Conservation (phyloP, 2,113 vertebrate genomes). For the Lonchura striata region DNA sequence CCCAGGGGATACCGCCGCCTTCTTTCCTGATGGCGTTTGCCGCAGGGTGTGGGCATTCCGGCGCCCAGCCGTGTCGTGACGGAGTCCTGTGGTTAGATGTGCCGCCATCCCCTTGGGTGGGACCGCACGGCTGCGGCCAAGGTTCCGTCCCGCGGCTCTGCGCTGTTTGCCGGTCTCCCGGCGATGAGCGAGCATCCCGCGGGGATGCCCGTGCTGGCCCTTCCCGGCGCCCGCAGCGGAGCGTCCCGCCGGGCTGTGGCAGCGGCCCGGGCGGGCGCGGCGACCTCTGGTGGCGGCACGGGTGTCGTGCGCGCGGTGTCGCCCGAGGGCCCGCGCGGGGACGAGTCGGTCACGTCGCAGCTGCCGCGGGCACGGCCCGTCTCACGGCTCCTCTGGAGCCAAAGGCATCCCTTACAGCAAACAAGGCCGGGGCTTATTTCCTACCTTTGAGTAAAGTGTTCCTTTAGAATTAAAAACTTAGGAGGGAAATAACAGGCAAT, state of each 20-base stretch:
- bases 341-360: not conserved
- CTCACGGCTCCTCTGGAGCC: rapidly evolving
- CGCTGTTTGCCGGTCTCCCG: rapidly evolving
- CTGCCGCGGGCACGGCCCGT: not conserved
- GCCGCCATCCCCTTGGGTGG: not conserved
- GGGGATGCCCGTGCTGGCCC: not conserved
- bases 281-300: not conserved
- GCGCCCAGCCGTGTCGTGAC: not conserved
- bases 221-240: not conserved
- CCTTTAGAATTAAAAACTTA: not conserved
- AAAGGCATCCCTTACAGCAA: rapidly evolving
- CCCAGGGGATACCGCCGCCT: not conserved
- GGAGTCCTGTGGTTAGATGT: not conserved
- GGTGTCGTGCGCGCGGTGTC: not conserved
- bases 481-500: not conserved
- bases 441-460: too few relatives aligned
- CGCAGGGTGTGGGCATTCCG: not conserved
- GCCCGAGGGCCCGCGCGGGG: not conserved
- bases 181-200: not conserved
- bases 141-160: not conserved
- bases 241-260: not conserved
- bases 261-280: not conserved
- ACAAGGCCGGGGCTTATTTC: too few relatives aligned
- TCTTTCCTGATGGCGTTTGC: not conserved
- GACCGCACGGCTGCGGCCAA: not conserved